Conservation (phyloP, 2,113 vertebrate genomes). For the Phalacrocorax carbo region DNA sequence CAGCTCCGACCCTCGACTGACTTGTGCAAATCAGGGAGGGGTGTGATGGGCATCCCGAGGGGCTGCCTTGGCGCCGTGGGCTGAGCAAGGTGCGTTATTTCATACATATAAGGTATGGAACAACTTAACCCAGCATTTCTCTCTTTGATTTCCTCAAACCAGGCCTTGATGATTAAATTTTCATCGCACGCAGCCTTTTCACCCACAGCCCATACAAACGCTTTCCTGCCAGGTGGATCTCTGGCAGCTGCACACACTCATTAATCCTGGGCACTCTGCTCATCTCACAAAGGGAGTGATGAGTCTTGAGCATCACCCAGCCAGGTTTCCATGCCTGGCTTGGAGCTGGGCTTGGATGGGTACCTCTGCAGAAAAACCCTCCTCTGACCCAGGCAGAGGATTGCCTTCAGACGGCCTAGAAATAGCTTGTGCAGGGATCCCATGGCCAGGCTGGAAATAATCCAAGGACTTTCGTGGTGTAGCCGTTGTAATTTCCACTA, state of each 20-base stretch:
- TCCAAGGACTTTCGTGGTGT: not conserved
- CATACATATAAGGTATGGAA: not conserved
- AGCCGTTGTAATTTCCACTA: not conserved
- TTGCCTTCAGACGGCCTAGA: not conserved
- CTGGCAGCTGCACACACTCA: not conserved
- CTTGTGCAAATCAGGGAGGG: not conserved
- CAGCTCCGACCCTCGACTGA: not conserved
- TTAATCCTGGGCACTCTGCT: not conserved
- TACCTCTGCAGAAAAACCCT: not conserved
- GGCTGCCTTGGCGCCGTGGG: not conserved
- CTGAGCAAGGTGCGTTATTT: not conserved
- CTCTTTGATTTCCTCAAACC: not conserved
- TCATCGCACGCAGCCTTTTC: not conserved
- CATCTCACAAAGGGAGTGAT: not conserved
- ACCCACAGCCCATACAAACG: not conserved
- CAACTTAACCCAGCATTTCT: not conserved
- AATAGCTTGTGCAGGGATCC: not conserved
- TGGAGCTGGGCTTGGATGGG: not conserved
- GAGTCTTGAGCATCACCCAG: not conserved
- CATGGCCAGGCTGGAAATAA: not conserved
- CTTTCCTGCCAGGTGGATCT: not conserved
- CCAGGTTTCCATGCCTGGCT: not conserved
- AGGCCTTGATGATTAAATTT: not conserved
- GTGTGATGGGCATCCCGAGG: accelerated
- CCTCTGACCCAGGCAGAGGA: not conserved